Base-by-base conservation (phyloP, 2,888 invertebrate genomes). In the Dermolepida albohirtum region DNA sequence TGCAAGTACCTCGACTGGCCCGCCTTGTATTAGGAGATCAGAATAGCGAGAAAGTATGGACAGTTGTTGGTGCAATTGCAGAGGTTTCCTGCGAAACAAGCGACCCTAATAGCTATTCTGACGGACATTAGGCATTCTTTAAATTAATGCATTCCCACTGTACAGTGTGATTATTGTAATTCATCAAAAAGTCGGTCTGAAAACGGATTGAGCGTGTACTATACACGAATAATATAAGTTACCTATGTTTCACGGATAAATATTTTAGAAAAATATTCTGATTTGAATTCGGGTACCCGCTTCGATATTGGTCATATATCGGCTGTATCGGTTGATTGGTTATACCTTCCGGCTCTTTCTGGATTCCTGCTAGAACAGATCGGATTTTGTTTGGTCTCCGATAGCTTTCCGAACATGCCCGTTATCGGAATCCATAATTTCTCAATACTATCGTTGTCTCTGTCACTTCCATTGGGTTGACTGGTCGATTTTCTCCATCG, bases 1-100 rank as follows among this genome's bases (percentile, higher is more conserved):
- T 79, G 78, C 74, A 75, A 75, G 77, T 76, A 78, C 77, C 77
- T 75, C 76, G 75, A 66, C 66, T 73, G 79, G 80, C 79, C 79
- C 79, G 80, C 79, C 77, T 75, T 71, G 69, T 75, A 78, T 72
- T 73, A 76, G 78, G 80, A 69, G 65, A 70, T 40, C 76, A 80
- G 70, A 66, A 75, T 40, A 11, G 16, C 8, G 49, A 69, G 66
- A 63, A 75, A 73, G 66, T 73, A 27, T 41, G 57, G 70, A 64
- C 22, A 29, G 17, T 49, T 10, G 17, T 7, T 14, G 14, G 39
- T 1, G 6, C 47, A 12, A 4, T 47, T 47, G 16, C 14, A 17
- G 1, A 10, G 10, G 8, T 34, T 34, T 34, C 34, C 34, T 34
- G 6, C 34, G 10, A 34, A 34, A 5, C 34, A 34, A 34, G 34